Evolutionary conservation across 2,888 invertebrate genomes (phyloP), one percentile per base, ranked within the genome.

Genomic region (Drosophila ustulata): DNA sequence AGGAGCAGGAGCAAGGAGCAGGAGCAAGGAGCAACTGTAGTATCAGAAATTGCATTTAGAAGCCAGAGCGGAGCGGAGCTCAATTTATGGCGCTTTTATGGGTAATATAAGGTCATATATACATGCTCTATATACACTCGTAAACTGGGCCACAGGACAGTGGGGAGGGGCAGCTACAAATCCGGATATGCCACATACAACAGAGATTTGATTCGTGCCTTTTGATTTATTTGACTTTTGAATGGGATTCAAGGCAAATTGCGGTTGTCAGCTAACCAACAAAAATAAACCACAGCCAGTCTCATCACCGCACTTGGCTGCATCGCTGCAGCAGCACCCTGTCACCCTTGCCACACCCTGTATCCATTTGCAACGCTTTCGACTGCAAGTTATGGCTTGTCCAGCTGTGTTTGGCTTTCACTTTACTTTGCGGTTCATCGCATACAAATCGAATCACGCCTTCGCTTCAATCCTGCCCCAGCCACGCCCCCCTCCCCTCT

Each of bases 81-180:
- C 65, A 76, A 76, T 76, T 76, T 76, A 76, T 76, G 61, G 68
- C 51, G 69, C 75, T 76, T 76, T 73, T 69, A 74, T 66, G 66
- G 69, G 45, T 76, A 74, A 78, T 78, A 78, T 58, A 76, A 76
- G 62, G 69, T 59, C 55, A 47, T 25, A 28, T 13, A 47, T 6
- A 52, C 4, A 26, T 23, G 39, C 37, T 13, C 39, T 39, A 26
- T 34, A 46, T 30, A 23, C 18, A 49, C 37, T 58, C 64, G 65
- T 65, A 65, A 58, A 58, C 45, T 32, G 13, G 41, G 26, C 28
- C 39, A 61, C 18, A 49, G 26, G n/a, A 18, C 11, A n/a, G 23
- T 0, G 39, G 39, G 5, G 13, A 3, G 51, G 25, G n/a, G n/a
- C 57, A 41, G 30, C 30, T 50, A 39, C 56, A 56, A 63, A 63